Evolutionary conservation across 2,888 invertebrate genomes (phyloP).

Genomic region (Andrena minutula): DNA sequence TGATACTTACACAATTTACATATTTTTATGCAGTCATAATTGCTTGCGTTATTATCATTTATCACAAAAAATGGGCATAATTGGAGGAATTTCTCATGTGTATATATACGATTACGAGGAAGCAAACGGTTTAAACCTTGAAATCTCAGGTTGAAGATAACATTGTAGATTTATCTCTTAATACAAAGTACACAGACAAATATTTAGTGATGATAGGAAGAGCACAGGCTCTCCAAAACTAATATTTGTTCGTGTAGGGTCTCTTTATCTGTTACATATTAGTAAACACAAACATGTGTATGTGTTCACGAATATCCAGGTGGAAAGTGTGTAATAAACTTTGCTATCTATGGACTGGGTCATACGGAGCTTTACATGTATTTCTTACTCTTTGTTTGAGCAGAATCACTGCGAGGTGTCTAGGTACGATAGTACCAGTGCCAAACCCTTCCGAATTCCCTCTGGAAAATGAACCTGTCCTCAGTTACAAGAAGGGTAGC

Average conservation of each 20-base stretch:
- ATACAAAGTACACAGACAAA: constrained; percentile 61
- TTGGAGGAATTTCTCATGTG: background rate
- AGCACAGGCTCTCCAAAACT: constrained; percentile 24
- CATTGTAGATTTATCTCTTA: constrained; percentile 52
- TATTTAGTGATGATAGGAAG: constrained; percentile 61
- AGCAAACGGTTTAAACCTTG: background rate
- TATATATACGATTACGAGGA: background rate
- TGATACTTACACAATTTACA: background rate
- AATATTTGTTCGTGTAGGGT: constrained; percentile 49
- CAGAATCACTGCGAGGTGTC: constrained; percentile 85
- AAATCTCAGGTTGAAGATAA: constrained; percentile 59
- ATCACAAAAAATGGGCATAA: background rate
- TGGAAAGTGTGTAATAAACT: background rate
- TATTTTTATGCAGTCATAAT: background rate
- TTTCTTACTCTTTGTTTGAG: constrained; percentile 41
- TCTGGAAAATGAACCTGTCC: constrained; percentile 92
- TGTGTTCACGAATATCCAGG: constrained; percentile 5
- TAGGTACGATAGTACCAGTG: constrained; percentile 89
- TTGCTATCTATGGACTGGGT: background rate
- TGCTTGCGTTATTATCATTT: background rate
- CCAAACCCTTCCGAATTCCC: constrained; percentile 89
- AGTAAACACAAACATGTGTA: constrained; percentile 9
- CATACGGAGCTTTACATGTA: background rate
- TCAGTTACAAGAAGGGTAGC: constrained; percentile 93
- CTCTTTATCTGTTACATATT: constrained; percentile 18